Base-by-base conservation (phyloP, 23 tunicate genomes). In the Trididemnum miniatum region DNA sequence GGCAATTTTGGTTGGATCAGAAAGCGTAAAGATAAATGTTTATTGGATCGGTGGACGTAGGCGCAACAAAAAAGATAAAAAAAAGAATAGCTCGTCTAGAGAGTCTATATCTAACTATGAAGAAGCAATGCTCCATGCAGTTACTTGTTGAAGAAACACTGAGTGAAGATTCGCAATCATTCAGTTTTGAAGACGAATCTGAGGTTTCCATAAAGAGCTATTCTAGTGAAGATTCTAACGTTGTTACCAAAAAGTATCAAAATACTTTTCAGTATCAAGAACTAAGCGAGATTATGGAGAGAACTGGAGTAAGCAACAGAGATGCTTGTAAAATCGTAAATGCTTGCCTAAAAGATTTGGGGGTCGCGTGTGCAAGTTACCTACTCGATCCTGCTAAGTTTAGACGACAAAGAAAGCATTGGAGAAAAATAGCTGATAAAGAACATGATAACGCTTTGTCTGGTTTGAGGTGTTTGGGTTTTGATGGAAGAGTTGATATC, bases 1-100 rank as follows among this genome's bases (percentile, higher is more conserved):
- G 67, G 26, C 67, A 62, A 62, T 62, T 62, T 62, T 20, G 67
- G 67, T n/a, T 62, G 26, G 67, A 62, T 62, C 67, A 62, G 5
- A 62, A 62, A 24, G 26, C 67, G n/a, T 12, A 62, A 3, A 18
- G 67, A 62, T 12, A 62, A 62, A 12, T 62, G 67, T 62, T 62
- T 62, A 62, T 62, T 12, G 67, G 67, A 62, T 26, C 26, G 29
- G 67, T 62, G 26, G 67, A 62, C 29, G 67, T 24, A n/a, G 67
- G 26, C 15, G 67, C 67, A 62, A 62, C 67, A 62, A 62, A 62
- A 62, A 62, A 62, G n/a, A 62, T 62, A 20, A 62, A 62, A 5
- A 62, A 62, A 62, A 22, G 29, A 62, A 62, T 62, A 62, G 67
- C 67, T 12, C 28, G 26, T 62, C 67, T 12, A 62, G 67, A 62